phyloP scores from a whole-genome alignment of 1,140 invertebrate genomes.

The Cydia fagiglandana region DNA sequence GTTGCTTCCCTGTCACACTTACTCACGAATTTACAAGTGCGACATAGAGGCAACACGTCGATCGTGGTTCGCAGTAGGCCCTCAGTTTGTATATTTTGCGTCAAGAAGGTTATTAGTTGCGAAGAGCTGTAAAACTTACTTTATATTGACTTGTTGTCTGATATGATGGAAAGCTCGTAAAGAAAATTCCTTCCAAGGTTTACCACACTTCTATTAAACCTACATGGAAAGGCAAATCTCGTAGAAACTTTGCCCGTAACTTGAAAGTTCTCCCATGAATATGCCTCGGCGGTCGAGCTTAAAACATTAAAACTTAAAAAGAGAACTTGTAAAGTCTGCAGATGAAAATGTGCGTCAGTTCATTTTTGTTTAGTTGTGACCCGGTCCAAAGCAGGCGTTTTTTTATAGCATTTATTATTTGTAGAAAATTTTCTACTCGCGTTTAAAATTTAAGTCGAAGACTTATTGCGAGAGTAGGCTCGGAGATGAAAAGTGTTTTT shows the following conservation, averaged over 20 bases:
- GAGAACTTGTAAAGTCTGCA: conserved; percentile 31
- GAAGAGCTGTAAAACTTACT: conserved; percentile 25
- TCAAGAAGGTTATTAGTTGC: conserved; percentile 24
- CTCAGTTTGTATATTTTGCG: not conserved
- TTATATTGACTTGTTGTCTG: conserved; percentile 32
- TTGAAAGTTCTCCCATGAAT: conserved; percentile 21
- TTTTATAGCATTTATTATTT: conserved; percentile 51
- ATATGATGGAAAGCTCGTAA: conserved; percentile 27
- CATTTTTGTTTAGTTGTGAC: conserved; percentile 58
- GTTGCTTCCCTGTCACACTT: too few relatives aligned
- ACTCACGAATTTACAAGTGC: too few relatives aligned
- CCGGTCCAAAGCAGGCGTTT: conserved; percentile 68
- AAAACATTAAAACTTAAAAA: conserved; percentile 31
- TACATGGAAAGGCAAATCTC: conserved; percentile 26
- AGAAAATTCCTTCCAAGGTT: conserved; percentile 12
- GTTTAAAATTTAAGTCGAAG: conserved; percentile 62
- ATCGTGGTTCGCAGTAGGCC: too few relatives aligned
- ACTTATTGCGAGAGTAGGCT: not conserved
- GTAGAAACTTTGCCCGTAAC: conserved; percentile 23
- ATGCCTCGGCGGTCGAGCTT: conserved; percentile 24
- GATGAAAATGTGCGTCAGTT: conserved; percentile 46
- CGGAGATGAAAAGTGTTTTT: not conserved
- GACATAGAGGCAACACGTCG: too few relatives aligned
- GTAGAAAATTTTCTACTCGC: conserved; percentile 61
- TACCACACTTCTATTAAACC: conserved; percentile 14